Evolutionary conservation across 2,888 invertebrate genomes (phyloP).

Genomic region (Lasioglossum morio): DNA sequence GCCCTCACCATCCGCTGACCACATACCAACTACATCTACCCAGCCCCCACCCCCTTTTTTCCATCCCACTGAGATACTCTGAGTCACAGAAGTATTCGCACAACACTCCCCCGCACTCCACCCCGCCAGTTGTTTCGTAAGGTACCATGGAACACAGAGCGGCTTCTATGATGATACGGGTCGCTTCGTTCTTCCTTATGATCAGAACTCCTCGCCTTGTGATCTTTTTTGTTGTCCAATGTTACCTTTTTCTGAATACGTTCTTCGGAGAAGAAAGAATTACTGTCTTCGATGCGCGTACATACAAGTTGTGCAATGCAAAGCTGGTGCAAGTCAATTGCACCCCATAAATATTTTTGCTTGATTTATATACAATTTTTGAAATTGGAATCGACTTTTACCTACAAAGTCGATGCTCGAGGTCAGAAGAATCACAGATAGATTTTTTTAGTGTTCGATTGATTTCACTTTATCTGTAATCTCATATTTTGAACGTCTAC

Average conservation of each 20-base stretch:
- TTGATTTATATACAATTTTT: background rate
- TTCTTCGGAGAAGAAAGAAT: background rate
- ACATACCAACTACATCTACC: constrained; percentile 52
- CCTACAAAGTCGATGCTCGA: too few relatives aligned
- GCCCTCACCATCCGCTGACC: constrained; percentile 42
- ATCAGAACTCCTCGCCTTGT: background rate
- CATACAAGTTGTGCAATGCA: background rate
- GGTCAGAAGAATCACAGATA: too few relatives aligned
- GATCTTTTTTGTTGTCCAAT: background rate
- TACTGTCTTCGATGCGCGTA: background rate
- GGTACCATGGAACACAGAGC: background rate
- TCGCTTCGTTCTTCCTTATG: background rate
- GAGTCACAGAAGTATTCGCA: constrained; percentile 6
- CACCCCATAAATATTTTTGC: background rate
- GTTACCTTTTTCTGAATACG: background rate
- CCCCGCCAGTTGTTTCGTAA: background rate
- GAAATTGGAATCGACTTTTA: background rate
- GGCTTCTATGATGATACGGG: background rate
- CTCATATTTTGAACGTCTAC: background rate
- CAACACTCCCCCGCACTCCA: background rate
- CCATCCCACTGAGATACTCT: constrained; percentile 10
- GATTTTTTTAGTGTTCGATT: too few relatives aligned
- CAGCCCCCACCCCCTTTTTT: background rate
- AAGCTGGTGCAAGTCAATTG: background rate
- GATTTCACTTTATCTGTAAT: background rate